These are phyloP conservation scores for Metopia argyrocephala DNA, from an alignment of 2,888 invertebrate species.

Conservation along the genomic window DNA sequence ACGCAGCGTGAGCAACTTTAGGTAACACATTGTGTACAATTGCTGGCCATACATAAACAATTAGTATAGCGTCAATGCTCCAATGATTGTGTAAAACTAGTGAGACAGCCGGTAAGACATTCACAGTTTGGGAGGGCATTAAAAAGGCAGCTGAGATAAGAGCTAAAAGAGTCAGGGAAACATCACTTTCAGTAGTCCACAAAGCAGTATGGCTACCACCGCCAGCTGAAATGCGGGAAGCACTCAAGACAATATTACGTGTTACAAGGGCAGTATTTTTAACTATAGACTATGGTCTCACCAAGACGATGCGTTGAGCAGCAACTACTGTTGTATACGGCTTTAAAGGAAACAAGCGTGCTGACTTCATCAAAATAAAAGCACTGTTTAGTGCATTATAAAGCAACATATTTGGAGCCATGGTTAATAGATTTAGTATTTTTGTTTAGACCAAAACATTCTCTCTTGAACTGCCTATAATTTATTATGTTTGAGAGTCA, in stretches of 20 bases:
- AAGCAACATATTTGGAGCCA: slow-evolving; percentile 72
- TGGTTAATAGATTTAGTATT: neutral
- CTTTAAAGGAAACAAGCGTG: slow-evolving; percentile 70
- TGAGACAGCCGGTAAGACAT: slow-evolving; percentile 84
- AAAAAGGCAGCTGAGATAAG: slow-evolving; percentile 86
- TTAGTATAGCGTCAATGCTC: slow-evolving; percentile 91
- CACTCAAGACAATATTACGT: slow-evolving; percentile 72
- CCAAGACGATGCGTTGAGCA: slow-evolving; percentile 66
- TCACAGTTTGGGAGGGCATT: slow-evolving; percentile 83
- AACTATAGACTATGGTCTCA: slow-evolving; percentile 67
- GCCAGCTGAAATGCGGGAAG: slow-evolving; percentile 71
- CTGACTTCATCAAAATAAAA: slow-evolving; percentile 68
- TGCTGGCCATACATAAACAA: slow-evolving; percentile 89
- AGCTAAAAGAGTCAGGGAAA: slow-evolving; percentile 83
- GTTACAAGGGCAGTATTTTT: slow-evolving; percentile 66
- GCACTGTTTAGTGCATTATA: slow-evolving; percentile 73
- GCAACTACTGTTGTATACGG: slow-evolving; percentile 70
- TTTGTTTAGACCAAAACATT: too few species aligned
- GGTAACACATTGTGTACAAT: slow-evolving; percentile 87
- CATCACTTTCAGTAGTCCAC: slow-evolving; percentile 87
- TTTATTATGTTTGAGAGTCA: too few species aligned
- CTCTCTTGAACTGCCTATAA: too few species aligned
- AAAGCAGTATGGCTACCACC: slow-evolving; percentile 83
- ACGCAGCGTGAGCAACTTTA: slow-evolving; percentile 83
- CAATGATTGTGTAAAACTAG: slow-evolving; percentile 88